Evolutionary conservation across 92 coral and sea anemone genomes (phyloP), one percentile per base, ranked within the genome.

Genomic region (Montipora capitata): DNA sequence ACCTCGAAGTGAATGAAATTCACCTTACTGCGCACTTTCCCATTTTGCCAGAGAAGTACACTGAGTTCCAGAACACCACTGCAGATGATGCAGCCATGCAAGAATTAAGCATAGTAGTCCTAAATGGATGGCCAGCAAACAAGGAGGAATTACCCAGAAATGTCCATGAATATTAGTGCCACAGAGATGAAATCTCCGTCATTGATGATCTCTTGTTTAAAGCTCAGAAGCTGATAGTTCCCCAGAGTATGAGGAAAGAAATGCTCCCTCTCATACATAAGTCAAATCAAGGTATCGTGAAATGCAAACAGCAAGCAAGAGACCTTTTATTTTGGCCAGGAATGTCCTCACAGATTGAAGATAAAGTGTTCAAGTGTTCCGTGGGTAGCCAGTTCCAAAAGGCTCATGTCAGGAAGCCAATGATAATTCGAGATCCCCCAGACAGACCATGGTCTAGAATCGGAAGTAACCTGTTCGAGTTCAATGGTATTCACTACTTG

Each of bases 301-400:
- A 88, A 80, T 88, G 88, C 74, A 88, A 81, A 72, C 77, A 81
- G 59, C 81, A 88, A 1, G 81, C 81, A 7, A 63, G 87, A 54
- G 87, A 87, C 76, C 72, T 81, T 9, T 69, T 88, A 15, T 88
- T 72, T 49, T 81, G 92, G 92, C 83, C 88, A 51, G 81, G 88
- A 72, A 63, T 87, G 38, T 57, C 82, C 40, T 27, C 63, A 42
- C 80, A 87, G 58, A 74, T 72, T 40, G 88, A 88, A 67, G 83
- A 74, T 10, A 82, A 57, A 66, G 81, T 81, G 52, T 63, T 83
- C 51, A 76, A 76, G 58, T 91, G 91, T 74, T 48, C 75, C 84
- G 76, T 58, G 52, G 76, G 92, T 45, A 14, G 18, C 61, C 20
- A 41, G 59, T 68, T 61, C 83, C 89, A 76, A 79, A 68, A 68